Evolutionary conservation across 2,888 invertebrate species (phyloP).

Genomic region (Ormyrus labotus): DNA sequence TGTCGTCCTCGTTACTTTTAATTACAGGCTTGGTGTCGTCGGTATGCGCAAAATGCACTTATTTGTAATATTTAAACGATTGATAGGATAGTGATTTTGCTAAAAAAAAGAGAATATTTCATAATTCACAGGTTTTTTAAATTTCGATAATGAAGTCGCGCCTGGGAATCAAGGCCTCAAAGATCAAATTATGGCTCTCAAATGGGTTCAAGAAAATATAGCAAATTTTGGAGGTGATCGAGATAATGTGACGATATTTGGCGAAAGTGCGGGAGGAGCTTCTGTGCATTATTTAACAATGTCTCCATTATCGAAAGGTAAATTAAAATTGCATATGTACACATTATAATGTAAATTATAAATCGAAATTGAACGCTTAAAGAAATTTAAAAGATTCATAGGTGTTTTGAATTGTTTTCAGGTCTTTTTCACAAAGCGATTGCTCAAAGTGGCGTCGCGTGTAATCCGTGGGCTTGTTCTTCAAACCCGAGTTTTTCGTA

Average conservation of each 20-base stretch:
- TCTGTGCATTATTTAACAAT: constrained; percentile 68
- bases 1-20: constrained; percentile 60
- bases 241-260: constrained; percentile 69
- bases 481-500: constrained; percentile 60
- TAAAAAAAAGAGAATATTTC: neutral
- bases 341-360: neutral
- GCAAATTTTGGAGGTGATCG: constrained; percentile 69
- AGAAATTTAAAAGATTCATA: neutral
- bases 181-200: constrained; percentile 70
- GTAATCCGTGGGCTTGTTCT: constrained; percentile 66
- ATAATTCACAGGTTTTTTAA: constrained; percentile 66
- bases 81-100: neutral
- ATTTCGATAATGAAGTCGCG: constrained; percentile 67
- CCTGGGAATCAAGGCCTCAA: constrained; percentile 71
- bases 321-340: neutral
- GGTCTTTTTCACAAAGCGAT: constrained; percentile 71
- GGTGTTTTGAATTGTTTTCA: constrained; percentile 47
- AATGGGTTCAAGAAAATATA: constrained; percentile 70
- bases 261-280: constrained; percentile 66
- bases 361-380: neutral
- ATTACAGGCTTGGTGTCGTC: constrained; percentile 60
- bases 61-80: neutral
- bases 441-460: constrained; percentile 65
- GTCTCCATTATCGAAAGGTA: constrained; percentile 70
- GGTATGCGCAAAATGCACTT: constrained; percentile 48